These are phyloP conservation scores for Lasioglossum malachurum DNA, from an alignment of 2,888 invertebrate species.

Conservation along the genomic window DNA sequence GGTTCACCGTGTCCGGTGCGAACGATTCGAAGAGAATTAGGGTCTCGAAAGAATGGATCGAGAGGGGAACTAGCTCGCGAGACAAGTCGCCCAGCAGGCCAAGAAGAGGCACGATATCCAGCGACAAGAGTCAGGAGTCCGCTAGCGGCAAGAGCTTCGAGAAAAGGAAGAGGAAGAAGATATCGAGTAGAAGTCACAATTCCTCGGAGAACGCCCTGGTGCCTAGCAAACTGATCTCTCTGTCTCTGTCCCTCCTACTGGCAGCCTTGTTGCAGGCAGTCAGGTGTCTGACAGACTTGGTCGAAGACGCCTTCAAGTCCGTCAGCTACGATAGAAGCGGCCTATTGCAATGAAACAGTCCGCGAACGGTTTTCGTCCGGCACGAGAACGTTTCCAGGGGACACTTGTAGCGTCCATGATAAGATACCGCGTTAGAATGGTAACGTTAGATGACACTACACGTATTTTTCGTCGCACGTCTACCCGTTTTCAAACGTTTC, in stretches of 20 bases:
- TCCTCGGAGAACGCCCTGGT: conserved; percentile 75
- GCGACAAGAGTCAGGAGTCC: conserved; percentile 30
- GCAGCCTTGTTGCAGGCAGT: conserved; percentile 88
- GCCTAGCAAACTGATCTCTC: conserved; percentile 86
- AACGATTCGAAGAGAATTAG: conserved; percentile 51
- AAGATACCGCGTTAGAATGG: conserved; percentile 22
- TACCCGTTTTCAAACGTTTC: neutral
- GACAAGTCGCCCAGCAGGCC: conserved; percentile 57
- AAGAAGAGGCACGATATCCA: conserved; percentile 11
- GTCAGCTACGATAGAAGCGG: conserved; percentile 76
- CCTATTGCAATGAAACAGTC: conserved; percentile 63
- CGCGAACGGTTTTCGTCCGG: conserved; percentile 18
- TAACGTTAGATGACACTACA: conserved; percentile 37
- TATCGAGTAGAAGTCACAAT: conserved; percentile 58
- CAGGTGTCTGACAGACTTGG: conserved; percentile 88
- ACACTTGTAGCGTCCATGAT: conserved; percentile 22
- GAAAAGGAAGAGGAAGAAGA: conserved; percentile 76
- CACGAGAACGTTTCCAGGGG: neutral
- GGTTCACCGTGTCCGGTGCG: conserved; percentile 41
- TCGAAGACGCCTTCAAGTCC: conserved; percentile 86
- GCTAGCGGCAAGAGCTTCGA: conserved; percentile 55
- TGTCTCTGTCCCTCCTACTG: conserved; percentile 87
- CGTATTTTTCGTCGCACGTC: conserved; percentile 41
- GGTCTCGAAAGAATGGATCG: conserved; percentile 20
- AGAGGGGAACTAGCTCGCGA: conserved; percentile 32